Base-by-base conservation (phyloP, 2,113 vertebrate species). In the rat (Rattus norvegicus) region DNA sequence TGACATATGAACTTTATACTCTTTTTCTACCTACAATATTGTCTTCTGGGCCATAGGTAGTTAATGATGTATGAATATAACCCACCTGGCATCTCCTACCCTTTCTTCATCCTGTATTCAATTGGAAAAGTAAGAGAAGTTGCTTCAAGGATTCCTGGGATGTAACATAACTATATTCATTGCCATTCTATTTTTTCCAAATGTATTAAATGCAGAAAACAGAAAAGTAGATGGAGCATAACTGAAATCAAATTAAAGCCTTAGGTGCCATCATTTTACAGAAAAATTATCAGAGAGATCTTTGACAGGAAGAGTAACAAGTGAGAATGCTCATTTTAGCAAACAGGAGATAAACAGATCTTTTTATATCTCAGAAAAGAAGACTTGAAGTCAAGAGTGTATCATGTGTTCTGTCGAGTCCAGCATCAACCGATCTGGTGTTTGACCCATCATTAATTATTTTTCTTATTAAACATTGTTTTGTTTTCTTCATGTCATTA, bases 391-490 rank as follows among this genome's bases (percentile, higher is more conserved):
- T 61, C 0, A 14, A 43, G n/a, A 90, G 77, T 7, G 81, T 79
- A 86, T 93, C 33, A 59, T 75, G 33, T 69, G 33, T 83, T 86
- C 24, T 61, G 47, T 22, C 80, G 24, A 56, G 59, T 69, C 47
- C 63, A 92, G 88, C 17, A 59, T 39, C 6, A 59, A 43, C 7
- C 28, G 56, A 91, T 85, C 76, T 17, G 52, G 49, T 75, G 72
- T 85, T 75, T 95, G 93, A 96, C 83, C 39, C 5, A 3, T 87
- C 26, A 19, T 85, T 94, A 95, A 95, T 97, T 95, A 95, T 88
- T 94, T 43, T 91, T 94, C 76, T 92, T 86, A 73, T 10, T 88
- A 47, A 54, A 33, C 7, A 26, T 65, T 92, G 56, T 59, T 95
- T 94, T 89, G 81, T 81, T 79, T 54, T 91, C 86, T 94, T 91